Evolutionary conservation across 2,888 invertebrate genomes (phyloP).

Genomic region (Corythucha ciliata): DNA sequence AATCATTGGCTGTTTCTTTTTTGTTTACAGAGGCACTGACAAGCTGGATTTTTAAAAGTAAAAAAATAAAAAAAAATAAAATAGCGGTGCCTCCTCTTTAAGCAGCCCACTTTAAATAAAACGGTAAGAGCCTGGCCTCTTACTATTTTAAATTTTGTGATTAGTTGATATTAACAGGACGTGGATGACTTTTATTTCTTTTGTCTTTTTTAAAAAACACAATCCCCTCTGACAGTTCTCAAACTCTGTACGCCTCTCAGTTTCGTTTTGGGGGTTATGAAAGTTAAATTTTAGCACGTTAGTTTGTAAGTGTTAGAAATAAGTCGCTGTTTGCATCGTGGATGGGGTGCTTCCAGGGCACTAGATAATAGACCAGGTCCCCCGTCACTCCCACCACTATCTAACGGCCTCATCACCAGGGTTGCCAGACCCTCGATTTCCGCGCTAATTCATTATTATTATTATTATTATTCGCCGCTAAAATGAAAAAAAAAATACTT

Average conservation of each 20-base stretch:
- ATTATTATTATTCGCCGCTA: too few species aligned
- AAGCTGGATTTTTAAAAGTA: slow-evolving; percentile 27
- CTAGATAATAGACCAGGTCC: too few species aligned
- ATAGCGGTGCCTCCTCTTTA: slow-evolving; percentile 28
- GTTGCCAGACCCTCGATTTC: too few species aligned
- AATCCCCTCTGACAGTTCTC: slow-evolving; percentile 25
- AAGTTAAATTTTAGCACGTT: not conserved
- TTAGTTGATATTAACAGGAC: slow-evolving; percentile 15
- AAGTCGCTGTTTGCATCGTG: too few species aligned
- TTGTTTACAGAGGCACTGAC: slow-evolving; percentile 31
- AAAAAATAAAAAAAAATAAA: too few species aligned
- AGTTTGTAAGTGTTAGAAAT: too few species aligned
- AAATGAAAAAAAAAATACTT: too few species aligned
- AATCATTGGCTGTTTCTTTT: slow-evolving; percentile 29
- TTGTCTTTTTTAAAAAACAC: slow-evolving; percentile 7
- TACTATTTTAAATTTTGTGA: slow-evolving; percentile 22
- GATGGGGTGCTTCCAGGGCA: too few species aligned
- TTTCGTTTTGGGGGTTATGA: not conserved
- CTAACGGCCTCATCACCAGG: too few species aligned
- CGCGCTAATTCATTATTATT: too few species aligned
- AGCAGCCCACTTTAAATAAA: slow-evolving; percentile 14
- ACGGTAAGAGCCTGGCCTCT: slow-evolving; percentile 29
- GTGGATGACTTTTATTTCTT: slow-evolving; percentile 9
- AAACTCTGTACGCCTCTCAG: slow-evolving; percentile 25
- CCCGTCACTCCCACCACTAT: too few species aligned